Base-by-base conservation (phyloP, 2,888 invertebrate species). In the Thysanoteuthis rhombus region DNA sequence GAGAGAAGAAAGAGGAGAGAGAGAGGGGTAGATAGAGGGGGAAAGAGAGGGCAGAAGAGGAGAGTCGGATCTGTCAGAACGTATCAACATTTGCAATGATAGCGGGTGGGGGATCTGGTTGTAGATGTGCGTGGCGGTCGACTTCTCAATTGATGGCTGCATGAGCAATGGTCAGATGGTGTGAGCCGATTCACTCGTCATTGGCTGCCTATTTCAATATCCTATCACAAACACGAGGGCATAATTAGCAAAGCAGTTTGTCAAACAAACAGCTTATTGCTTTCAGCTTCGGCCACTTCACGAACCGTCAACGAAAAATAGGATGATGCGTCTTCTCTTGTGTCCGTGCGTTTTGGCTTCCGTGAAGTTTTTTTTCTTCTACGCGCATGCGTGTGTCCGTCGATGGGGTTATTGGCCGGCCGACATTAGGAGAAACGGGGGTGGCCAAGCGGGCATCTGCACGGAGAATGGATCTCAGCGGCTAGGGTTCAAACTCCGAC, bases 241-340 rank as follows among this genome's bases (percentile, higher is more conserved):
- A n/a, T 75, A 75, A 75, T 75, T 75, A 75, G 75, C 75, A n/a
- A 75, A 75, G n/a, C 75, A 75, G 75, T 75, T 75, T 75, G 75
- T 75, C 75, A 75, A 75, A 58, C 58, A 58, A 75, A 36, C 36
- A 75, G n/a, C 75, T 75, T 36, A 75, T 75, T 36, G n/a, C 36
- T 75, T n/a, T 75, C 75, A 36, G n/a, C 75, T 4, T 36, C 75
- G n/a, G n/a, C 75, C 75, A 12, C 75, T n/a, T 75, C n/a, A 1
- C n/a, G 52, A 52, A 52, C 22, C 22, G 52, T 52, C 52, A 52
- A 52, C 52, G 28, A 52, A 52, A 25, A 52, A 52, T 22, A 25
- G 5, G 5, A 52, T 16, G 16, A 45, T 22, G 22, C 19, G 19
- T 19, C 22, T 47, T 22, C 47, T 22, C 22, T 47, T 22, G 42